Evolutionary conservation across 1,140 invertebrate species (phyloP).

Genomic region (Cydia fagiglandana): DNA sequence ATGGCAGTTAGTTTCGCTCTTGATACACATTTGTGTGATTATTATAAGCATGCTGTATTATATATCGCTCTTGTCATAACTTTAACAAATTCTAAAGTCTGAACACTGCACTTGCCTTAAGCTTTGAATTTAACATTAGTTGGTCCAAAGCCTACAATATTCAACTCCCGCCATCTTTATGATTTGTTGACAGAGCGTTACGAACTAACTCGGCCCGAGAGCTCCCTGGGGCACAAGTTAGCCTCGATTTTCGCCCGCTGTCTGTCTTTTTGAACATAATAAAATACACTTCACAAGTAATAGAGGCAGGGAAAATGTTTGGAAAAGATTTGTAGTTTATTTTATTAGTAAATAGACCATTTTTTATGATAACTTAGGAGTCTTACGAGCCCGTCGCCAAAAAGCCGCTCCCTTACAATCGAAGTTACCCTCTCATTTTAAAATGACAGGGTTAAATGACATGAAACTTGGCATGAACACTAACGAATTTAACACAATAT

Average conservation of each 20-base stretch:
- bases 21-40: no score
- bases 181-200: conserved; percentile 6
- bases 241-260: neutral
- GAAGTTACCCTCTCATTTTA: no score
- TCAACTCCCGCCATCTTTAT: neutral
- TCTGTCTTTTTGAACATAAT: neutral
- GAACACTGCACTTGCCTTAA: neutral
- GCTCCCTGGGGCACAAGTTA: conserved; percentile 11
- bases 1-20: no score
- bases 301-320: neutral
- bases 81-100: no score
- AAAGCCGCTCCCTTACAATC: no score
- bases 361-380: no score
- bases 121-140: neutral
- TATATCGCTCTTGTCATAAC: no score
- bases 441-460: no score
- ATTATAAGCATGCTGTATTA: no score
- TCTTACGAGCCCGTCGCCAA: no score
- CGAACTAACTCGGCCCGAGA: neutral
- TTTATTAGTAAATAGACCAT: neutral
- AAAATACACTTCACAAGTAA: neutral
- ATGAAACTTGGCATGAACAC: no score
- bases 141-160: neutral
- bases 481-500: no score
- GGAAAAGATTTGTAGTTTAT: neutral